Evolutionary conservation across 2,113 vertebrate genomes (phyloP).

Genomic region (Odontesthes bonariensis): DNA sequence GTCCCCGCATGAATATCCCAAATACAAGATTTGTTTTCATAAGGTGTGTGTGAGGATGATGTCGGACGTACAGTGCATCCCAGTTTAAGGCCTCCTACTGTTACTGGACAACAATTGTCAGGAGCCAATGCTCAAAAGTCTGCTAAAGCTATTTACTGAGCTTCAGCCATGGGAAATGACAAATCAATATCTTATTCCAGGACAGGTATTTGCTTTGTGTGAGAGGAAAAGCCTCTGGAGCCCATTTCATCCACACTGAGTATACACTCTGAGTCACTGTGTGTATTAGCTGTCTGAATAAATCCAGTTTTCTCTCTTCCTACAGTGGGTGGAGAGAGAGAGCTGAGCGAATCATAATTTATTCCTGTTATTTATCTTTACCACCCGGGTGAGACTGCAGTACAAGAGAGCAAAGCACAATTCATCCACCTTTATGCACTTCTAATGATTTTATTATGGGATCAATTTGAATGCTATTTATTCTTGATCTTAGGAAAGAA

Average conservation of each 20-base stretch:
- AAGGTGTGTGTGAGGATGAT: conserved; percentile 6
- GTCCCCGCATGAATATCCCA: conserved; percentile 21
- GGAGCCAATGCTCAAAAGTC: conserved; percentile 29
- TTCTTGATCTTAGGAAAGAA: conserved; percentile 22
- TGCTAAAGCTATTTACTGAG: conserved; percentile 60
- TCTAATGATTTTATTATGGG: conserved; percentile 45
- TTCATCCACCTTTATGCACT: conserved; percentile 42
- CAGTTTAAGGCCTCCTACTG: conserved; percentile 21
- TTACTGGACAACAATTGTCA: conserved; percentile 50
- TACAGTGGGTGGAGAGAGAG: conserved; percentile 55
- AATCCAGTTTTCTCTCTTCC: conserved; percentile 58
- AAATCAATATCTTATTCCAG: conserved; percentile 76
- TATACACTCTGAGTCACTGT: conserved; percentile 65
- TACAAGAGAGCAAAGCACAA: conserved; percentile 17
- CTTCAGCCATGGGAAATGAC: conserved; percentile 67
- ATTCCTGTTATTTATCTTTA: conserved; percentile 58
- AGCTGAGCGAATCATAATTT: conserved; percentile 38
- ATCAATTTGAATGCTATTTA: conserved; percentile 33
- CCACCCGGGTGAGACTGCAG: conserved; percentile 29
- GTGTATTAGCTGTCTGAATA: conserved; percentile 69
- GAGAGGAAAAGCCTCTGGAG: conserved; percentile 65
- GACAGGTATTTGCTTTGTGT: conserved; percentile 72
- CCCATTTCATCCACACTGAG: conserved; percentile 61
- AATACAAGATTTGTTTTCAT: background rate
- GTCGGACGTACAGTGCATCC: conserved; percentile 2